A percentile compares a stretch with the other conserved stretches of the same genome.
phyloP scores from a whole-genome alignment of 2,113 vertebrate genomes.

The Myanophis thanlyinensis region DNA sequence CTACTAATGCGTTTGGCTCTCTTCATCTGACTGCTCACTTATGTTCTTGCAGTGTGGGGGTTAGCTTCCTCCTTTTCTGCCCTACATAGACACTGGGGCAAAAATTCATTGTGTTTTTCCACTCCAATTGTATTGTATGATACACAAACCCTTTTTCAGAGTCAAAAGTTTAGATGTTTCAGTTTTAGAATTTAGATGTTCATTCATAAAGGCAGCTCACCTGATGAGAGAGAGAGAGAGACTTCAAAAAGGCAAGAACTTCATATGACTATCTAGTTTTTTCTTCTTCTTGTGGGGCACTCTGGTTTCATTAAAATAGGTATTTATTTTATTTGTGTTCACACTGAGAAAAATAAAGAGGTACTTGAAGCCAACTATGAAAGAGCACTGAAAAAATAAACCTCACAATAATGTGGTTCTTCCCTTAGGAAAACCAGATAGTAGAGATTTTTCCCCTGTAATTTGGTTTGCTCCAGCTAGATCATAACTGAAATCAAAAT shows the following conservation, averaged over 20 bases:
- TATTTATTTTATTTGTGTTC: constrained; percentile 66
- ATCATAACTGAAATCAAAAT: constrained; percentile 82
- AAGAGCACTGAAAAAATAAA: constrained; percentile 56
- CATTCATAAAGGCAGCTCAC: neutral
- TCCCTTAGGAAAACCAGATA: constrained; percentile 60
- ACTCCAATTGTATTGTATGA: neutral
- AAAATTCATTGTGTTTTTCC: neutral
- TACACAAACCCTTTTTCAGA: neutral
- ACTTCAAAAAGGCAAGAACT: neutral
- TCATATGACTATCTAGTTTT: constrained; percentile 34
- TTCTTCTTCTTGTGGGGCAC: constrained; percentile 42
- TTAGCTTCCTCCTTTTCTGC: neutral
- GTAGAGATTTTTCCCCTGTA: constrained; percentile 69
- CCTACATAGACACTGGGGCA: neutral
- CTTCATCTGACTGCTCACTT: neutral
- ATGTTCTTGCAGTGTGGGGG: neutral
- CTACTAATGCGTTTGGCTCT: neutral
- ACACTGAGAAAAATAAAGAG: constrained; percentile 40
- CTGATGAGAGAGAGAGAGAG: neutral
- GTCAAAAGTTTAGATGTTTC: neutral
- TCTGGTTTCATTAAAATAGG: constrained; percentile 64
- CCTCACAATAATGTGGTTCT: constrained; percentile 54
- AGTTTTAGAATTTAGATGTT: neutral
- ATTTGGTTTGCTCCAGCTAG: constrained; percentile 88
- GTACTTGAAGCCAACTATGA: constrained; percentile 55